These are phyloP conservation scores for Palythoa heliodiscus DNA, from an alignment of 92 coral and sea anemone species.

Conservation along the genomic window DNA sequence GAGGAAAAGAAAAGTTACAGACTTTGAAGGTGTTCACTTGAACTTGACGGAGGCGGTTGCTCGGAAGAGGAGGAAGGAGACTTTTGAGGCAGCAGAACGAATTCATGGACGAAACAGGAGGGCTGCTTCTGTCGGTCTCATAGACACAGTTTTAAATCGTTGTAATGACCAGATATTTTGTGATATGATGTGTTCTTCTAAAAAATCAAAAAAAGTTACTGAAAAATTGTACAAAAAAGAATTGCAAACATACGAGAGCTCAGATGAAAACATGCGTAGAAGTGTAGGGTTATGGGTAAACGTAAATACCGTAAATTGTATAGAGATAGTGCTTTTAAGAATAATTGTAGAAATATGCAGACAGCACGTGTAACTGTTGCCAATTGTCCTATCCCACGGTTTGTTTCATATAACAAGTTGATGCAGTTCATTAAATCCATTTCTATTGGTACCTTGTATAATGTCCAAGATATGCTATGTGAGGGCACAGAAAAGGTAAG, in stretches of 20 bases:
- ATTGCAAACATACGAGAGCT: background rate
- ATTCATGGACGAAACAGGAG: constrained; percentile 46
- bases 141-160: constrained; percentile 33
- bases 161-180: background rate
- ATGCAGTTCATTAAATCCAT: background rate
- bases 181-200: background rate
- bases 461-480: background rate
- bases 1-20: no score
- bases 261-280: background rate
- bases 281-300: constrained; percentile 5
- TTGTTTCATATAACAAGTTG: background rate
- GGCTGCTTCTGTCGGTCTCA: constrained; percentile 40
- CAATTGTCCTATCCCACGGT: background rate
- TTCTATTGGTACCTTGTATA: background rate
- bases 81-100: constrained; percentile 41
- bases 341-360: background rate
- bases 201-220: background rate
- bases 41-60: no score
- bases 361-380: background rate
- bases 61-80: constrained; percentile 8
- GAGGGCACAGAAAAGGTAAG: background rate
- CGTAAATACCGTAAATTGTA: background rate
- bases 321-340: background rate
- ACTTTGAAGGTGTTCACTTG: no score
- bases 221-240: background rate